Percentiles rank a stretch among this genome's conserved stretches.
phyloP scores from a whole-genome alignment of 2,113 vertebrate species.

The Ophthalmolycus amberensis region DNA sequence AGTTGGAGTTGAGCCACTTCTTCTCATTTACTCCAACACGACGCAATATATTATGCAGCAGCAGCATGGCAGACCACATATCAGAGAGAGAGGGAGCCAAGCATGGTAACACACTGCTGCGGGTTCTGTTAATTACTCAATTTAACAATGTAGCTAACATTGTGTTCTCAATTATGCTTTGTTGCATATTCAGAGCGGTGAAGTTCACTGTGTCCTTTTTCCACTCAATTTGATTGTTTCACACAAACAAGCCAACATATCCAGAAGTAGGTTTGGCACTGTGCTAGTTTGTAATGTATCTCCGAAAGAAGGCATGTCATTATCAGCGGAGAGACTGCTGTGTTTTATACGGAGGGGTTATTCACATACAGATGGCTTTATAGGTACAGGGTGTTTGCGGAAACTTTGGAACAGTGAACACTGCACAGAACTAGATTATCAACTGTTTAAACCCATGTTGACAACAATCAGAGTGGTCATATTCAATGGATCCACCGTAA shows the following conservation, averaged over 20 bases:
- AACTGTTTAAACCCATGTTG: constrained; percentile 45
- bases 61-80: constrained; percentile 39
- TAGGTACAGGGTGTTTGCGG: not conserved
- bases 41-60: constrained; percentile 63
- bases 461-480: not conserved
- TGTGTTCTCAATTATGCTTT: constrained; percentile 50
- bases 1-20: not conserved
- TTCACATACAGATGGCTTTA: constrained; percentile 4
- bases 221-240: constrained; percentile 45
- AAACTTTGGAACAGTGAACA: constrained; percentile 21
- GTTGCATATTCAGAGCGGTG: constrained; percentile 16
- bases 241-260: constrained; percentile 35
- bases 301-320: not conserved
- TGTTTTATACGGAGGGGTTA: not conserved
- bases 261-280: constrained; percentile 11
- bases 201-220: constrained; percentile 40
- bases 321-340: not conserved
- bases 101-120: constrained; percentile 29
- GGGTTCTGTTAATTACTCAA: constrained; percentile 57
- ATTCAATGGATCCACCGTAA: constrained; percentile 28
- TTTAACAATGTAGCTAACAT: constrained; percentile 46
- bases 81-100: constrained; percentile 12
- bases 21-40: constrained; percentile 36
- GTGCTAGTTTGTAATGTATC: constrained; percentile 15
- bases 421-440: constrained; percentile 17